Conservation (phyloP, 2,113 vertebrate species). For the Manacus vitellinus region DNA sequence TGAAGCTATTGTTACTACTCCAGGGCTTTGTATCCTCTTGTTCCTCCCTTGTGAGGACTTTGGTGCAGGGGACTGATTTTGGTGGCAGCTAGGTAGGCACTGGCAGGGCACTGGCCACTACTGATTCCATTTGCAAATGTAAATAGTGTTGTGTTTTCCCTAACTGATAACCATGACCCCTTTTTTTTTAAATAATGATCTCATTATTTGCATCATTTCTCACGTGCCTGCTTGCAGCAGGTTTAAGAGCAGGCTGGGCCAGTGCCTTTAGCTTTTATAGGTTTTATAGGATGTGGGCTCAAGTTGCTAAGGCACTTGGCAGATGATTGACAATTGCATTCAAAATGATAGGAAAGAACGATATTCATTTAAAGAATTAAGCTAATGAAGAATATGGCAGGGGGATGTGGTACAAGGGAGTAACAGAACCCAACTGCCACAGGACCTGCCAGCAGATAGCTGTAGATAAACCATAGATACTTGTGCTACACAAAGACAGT, state of each 20-base stretch:
- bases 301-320: background rate
- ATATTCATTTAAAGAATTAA: background rate
- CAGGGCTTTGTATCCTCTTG: background rate
- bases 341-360: background rate
- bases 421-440: background rate
- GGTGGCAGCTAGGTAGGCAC: background rate
- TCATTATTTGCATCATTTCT: fast-evolving
- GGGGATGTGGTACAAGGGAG: background rate
- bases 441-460: background rate
- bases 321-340: background rate
- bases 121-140: background rate
- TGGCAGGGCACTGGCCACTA: background rate
- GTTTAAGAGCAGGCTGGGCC: background rate
- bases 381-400: background rate
- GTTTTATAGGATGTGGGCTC: background rate
- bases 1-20: background rate
- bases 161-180: background rate
- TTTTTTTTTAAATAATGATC: background rate
- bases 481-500: background rate
- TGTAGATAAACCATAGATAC: background rate
- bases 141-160: background rate
- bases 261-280: background rate
- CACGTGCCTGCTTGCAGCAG: background rate
- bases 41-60: background rate
- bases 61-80: background rate